Evolutionary conservation across 2,113 vertebrate species (phyloP), one percentile per base, ranked within the genome.

Genomic region (Crotophaga sulcirostris): DNA sequence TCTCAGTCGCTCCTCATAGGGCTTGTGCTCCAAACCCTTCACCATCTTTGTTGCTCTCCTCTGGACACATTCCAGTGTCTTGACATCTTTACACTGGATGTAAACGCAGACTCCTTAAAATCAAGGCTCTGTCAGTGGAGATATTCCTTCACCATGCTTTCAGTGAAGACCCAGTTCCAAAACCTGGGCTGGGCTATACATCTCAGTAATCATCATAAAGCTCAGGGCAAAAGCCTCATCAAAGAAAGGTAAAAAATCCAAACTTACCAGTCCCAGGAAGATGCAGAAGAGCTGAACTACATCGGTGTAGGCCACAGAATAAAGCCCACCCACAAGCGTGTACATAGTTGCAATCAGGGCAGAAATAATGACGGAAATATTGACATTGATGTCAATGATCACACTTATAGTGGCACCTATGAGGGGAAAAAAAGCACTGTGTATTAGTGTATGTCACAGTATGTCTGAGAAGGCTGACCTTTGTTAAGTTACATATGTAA

Each of bases 271-370:
- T 74, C 99, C 99, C 29, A 99, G 8, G 86, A 99, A 99, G 86
- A 99, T 99, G 94, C 99, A 99, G 97, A 99, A 99, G 36, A 99
- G 98, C 84, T 99, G 99, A 51, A 99, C 99, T 16, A 99, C 99
- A 24, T 99, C 99, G 0, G 99, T 99, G 94, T 99, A 99, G 17
- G 99, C 99, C 51, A 99, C 99, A 13, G 99, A 99, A 94, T 99
- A 99, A 44, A 99, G 97, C 26, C 99, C 99, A 7, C 99, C 99
- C 70, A 99, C 98, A 49, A 99, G 98, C 0, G 99, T 99, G 97
- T 99, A 99, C 87, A 99, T 97, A 76, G 98, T 98, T 36, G 99
- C 99, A 42, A 99, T 99, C 73, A 99, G 94, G 0, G 99, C 99
- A 13, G 99, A 99, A 96, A 99, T 96, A 26, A 99, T 96, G 59